Evolutionary conservation across 2,113 vertebrate genomes (phyloP), one percentile per base, ranked within the genome.

Genomic region (Malurus melanocephalus): DNA sequence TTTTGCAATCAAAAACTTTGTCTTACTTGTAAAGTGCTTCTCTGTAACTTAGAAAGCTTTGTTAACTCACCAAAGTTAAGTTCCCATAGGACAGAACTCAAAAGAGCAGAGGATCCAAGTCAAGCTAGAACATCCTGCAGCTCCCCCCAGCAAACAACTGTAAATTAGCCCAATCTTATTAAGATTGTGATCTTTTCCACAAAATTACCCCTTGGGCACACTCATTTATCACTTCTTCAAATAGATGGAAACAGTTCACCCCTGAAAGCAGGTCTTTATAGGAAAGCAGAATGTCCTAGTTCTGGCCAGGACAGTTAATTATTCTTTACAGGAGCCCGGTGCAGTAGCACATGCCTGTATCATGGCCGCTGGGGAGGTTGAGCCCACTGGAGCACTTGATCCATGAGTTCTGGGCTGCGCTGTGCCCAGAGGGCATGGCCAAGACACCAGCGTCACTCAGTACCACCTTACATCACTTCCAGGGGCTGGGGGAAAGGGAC

Each of bases 81-180:
- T 2, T 85, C 61, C 42, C 40, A 16, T 0, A 18, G 8, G 22
- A 18, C 22, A 59, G 28, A 26, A 45, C 7, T 23, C 33, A 1
- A 5, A 26, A 19, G 16, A 68, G 24, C 30, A 48, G 5, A 62
- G 19, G 23, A 57, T 6, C 14, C 5, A 67, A 49, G 43, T 19
- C 11, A 43, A 49, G 2, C 38, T 30, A 59, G 32, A 80, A 62
- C 11, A 43, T 16, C 8, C 26, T 38, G 15, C 10, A 64, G 28
- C 10, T 53, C 7, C 10, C 22, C 9, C 26, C 5, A 0, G 2
- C 11, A 18, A 33, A 57, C 5, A 66, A 48, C 9, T 0, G 0
- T 5, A 66, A 8, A 2, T 51, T 43, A 72, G 24, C 35, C 59
- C 17, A 35, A 4, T n/a, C 9, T 55, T 45, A 51, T 2, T 11